These are phyloP conservation scores for Xestia c-nigrum DNA, from an alignment of 2,888 invertebrate species.

Conservation along the genomic window DNA sequence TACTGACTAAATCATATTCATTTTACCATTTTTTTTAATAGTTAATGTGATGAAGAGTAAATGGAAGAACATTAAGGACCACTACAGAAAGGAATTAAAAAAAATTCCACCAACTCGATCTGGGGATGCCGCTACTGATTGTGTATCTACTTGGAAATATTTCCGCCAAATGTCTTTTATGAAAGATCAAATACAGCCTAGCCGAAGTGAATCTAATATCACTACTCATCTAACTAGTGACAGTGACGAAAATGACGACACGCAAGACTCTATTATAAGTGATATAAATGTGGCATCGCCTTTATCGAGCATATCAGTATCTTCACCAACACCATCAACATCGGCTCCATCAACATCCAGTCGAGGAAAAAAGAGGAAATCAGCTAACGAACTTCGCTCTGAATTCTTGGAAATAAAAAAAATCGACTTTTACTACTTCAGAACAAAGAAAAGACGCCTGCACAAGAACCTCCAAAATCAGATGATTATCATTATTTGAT, in stretches of 20 bases:
- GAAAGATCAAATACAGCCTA: too few species aligned
- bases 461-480: constrained; percentile 41
- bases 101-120: constrained; percentile 38
- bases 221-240: constrained; percentile 40
- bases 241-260: constrained; percentile 44
- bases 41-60: constrained; percentile 33
- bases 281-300: constrained; percentile 36
- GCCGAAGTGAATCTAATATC: too few species aligned
- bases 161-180: too few species aligned
- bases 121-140: constrained; percentile 18
- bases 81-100: constrained; percentile 37
- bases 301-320: constrained; percentile 45
- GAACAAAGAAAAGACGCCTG: constrained; percentile 41
- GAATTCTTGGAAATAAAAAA: constrained; percentile 43
- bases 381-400: constrained; percentile 31
- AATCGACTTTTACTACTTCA: constrained; percentile 39
- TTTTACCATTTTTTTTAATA: constrained; percentile 29
- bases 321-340: too few species aligned
- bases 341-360: constrained; percentile 36
- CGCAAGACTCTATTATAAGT: constrained; percentile 44
- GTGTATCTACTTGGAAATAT: constrained; percentile 35
- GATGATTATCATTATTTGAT: constrained; percentile 40
- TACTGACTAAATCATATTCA: constrained; percentile 16
- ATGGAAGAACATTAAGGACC: constrained; percentile 44
- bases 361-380: constrained; percentile 32